Percentiles rank a stretch among this genome's conserved stretches.
Conservation (phyloP, 2,113 vertebrate species). For the Dipodomys stephensi region DNA sequence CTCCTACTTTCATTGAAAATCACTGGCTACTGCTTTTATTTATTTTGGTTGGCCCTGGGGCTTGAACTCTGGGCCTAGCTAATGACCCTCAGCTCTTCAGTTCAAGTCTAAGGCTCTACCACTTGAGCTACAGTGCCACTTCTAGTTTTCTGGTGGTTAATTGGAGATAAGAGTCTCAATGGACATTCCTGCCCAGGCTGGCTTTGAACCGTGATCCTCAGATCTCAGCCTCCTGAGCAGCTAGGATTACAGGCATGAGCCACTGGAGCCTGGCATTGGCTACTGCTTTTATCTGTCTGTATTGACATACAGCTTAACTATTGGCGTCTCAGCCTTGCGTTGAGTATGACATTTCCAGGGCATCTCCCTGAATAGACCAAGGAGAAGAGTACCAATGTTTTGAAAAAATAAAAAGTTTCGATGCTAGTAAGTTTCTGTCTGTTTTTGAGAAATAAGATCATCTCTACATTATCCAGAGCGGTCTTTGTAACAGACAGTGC, state of each 20-base stretch:
- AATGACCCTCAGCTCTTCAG: too few relatives aligned
- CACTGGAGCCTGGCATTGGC: background rate
- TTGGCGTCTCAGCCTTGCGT: slow-evolving; percentile 50
- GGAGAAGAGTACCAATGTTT: background rate
- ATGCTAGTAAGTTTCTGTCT: slow-evolving; percentile 49
- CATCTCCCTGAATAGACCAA: slow-evolving; percentile 57
- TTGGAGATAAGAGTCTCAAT: too few relatives aligned
- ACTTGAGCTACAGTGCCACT: too few relatives aligned
- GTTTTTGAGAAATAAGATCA: slow-evolving; percentile 34
- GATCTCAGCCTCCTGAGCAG: too few relatives aligned
- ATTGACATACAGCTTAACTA: background rate
- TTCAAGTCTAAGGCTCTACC: too few relatives aligned
- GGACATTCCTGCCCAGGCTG: too few relatives aligned
- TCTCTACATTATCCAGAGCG: background rate
- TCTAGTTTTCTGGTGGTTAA: too few relatives aligned
- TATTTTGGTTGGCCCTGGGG: background rate
- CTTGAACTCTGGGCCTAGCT: too few relatives aligned
- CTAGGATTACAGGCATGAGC: too few relatives aligned
- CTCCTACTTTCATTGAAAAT: background rate
- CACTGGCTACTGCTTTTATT: background rate
- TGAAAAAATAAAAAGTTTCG: slow-evolving; percentile 40
- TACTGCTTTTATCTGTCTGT: slow-evolving; percentile 45
- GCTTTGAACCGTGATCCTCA: too few relatives aligned
- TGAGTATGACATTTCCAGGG: slow-evolving; percentile 58
- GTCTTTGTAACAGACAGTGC: slow-evolving; percentile 64